A percentile compares a stretch with the other conserved stretches of the same genome.
phyloP scores from a whole-genome alignment of 2,888 invertebrate genomes.

The Trissolcus brochymenae region DNA sequence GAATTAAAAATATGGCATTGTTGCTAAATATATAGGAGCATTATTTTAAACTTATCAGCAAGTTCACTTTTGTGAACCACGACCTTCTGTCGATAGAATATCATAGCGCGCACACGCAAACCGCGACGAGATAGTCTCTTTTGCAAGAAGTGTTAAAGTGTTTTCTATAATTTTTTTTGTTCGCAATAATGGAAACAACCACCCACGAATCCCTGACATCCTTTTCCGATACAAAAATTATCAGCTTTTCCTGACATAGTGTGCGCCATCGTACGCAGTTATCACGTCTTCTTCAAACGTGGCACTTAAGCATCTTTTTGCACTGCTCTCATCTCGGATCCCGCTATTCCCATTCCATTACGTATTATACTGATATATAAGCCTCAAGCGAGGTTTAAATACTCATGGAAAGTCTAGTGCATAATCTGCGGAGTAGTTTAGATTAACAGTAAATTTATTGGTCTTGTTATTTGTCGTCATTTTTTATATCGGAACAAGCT shows the following conservation, averaged over 20 bases:
- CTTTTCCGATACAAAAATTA: conserved; percentile 69
- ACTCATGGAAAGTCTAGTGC: conserved; percentile 47
- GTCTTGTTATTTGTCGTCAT: too few relatives aligned
- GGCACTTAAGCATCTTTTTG: conserved; percentile 46
- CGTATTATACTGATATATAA: conserved; percentile 66
- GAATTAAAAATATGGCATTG: background rate
- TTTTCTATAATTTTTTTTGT: conserved; percentile 11
- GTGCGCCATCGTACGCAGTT: conserved; percentile 39
- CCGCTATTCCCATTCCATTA: conserved; percentile 59
- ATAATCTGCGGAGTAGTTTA: conserved; percentile 7
- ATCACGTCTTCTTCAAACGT: conserved; percentile 41
- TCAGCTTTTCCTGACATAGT: conserved; percentile 69
- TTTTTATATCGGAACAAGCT: too few relatives aligned
- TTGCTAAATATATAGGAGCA: too few relatives aligned
- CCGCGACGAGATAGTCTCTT: conserved; percentile 34
- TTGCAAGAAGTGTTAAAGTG: conserved; percentile 11
- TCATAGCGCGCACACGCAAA: background rate
- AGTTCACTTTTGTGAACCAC: conserved; percentile 16
- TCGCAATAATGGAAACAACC: conserved; percentile 46
- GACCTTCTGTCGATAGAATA: conserved; percentile 42
- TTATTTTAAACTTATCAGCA: conserved; percentile 28
- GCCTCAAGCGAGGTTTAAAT: conserved; percentile 59
- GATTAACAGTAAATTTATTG: too few relatives aligned
- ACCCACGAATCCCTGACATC: conserved; percentile 67
- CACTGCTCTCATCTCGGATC: conserved; percentile 41